Evolutionary conservation across 2,888 invertebrate genomes (phyloP), one percentile per base, ranked within the genome.

Genomic region (Apodemia zela): DNA sequence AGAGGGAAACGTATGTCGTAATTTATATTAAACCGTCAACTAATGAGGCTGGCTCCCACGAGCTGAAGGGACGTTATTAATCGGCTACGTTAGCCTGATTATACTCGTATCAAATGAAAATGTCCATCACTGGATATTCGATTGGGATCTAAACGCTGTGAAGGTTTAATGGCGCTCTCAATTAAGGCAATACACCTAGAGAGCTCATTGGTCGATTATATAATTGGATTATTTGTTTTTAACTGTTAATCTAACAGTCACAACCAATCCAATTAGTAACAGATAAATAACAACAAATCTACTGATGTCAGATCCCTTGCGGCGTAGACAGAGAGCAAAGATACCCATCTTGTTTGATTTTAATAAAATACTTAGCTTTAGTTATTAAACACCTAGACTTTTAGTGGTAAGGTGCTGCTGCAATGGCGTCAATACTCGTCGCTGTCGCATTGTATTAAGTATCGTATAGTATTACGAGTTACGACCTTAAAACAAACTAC

Each of bases 1-100:
- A 21, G 51, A 51, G 51, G 18, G 51, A 51, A 51, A 51, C 13
- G 51, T 13, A 54, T 54, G 54, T 54, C 15, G 54, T 54, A 54
- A 54, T 54, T 54, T 54, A 54, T 54, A 54, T 54, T 54, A 54
- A 63, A 64, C 67, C 69, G 68, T 63, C 65, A 71, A 68, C 69
- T 75, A 72, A 73, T 71, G 65, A 62, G 67, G 66, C 63, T 69
- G 66, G 69, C 72, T 74, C 73, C 64, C 73, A 73, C 70, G 71
- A 62, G 65, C 65, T 68, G 64, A 68, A 66, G 70, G 71, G 70
- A 70, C 69, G 64, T 68, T 68, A 70, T 69, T 72, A 71, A 71
- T 72, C 67, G 68, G 62, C 61, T 59, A 63, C 45, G 66, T 66
- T 68, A 69, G 66, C 63, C 67, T 65, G 66, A 65, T 69, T 67